Evolutionary conservation across 1,140 invertebrate species (phyloP).

Genomic region (Phortica variegata): DNA sequence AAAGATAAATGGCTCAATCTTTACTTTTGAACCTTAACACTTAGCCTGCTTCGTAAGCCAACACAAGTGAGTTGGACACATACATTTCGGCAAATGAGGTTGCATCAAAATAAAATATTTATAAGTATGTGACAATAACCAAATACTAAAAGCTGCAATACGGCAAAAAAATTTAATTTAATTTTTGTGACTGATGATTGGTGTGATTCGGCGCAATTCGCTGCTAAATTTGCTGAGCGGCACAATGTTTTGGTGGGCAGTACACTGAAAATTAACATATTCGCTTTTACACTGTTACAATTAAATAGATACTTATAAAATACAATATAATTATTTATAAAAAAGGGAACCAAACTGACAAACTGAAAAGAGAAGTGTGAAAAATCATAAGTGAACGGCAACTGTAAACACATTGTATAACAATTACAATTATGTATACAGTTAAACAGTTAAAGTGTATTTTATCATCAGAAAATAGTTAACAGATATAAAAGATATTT

Average conservation of each 20-base stretch:
- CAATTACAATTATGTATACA: conserved; percentile 22
- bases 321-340: conserved; percentile 5
- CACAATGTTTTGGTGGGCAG: conserved; percentile 43
- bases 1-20: too few species aligned
- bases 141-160: too few species aligned
- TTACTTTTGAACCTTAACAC: too few species aligned
- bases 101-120: too few species aligned
- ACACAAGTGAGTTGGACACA: too few species aligned
- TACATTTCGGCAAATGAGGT: too few species aligned
- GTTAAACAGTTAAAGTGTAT: too few species aligned
- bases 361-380: conserved; percentile 3
- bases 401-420: conserved; percentile 27
- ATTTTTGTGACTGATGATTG: too few species aligned
- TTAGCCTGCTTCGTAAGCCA: too few species aligned
- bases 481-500: conserved; percentile 1
- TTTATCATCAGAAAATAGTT: conserved; percentile 10
- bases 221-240: conserved; percentile 37
- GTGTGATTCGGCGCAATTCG: conserved; percentile 42
- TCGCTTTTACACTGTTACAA: conserved; percentile 53
- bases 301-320: conserved; percentile 34
- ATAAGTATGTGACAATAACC: too few species aligned
- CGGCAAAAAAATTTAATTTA: too few species aligned
- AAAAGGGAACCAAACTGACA: conserved; percentile 13
- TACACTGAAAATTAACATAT: conserved; percentile 54
- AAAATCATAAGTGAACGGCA: conserved; percentile 23